Evolutionary conservation across 2,888 invertebrate species (phyloP).

Genomic region (Drosophila subquinaria): DNA sequence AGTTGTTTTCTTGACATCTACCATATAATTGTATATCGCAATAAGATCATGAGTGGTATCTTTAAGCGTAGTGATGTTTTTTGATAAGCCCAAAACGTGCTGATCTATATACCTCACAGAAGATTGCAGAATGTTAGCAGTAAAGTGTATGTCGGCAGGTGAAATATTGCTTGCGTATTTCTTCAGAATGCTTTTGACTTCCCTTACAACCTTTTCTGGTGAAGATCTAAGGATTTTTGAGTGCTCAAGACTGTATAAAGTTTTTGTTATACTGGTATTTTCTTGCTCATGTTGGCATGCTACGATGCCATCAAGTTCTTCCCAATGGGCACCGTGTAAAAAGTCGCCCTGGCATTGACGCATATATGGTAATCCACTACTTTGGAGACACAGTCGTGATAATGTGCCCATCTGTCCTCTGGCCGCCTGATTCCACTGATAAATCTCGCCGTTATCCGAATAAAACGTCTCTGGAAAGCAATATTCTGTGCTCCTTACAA

Average conservation of each 20-base stretch:
- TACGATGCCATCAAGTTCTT: conserved; percentile 76
- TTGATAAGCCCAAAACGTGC: neutral
- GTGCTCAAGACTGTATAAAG: conserved; percentile 70
- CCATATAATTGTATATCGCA: conserved; percentile 86
- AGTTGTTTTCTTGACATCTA: conserved; percentile 84
- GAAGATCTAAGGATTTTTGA: conserved; percentile 49
- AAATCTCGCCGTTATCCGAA: conserved; percentile 30
- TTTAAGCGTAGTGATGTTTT: neutral
- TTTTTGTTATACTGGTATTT: conserved; percentile 54
- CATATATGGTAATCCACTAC: conserved; percentile 87
- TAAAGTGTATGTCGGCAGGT: conserved; percentile 87
- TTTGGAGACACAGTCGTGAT: conserved; percentile 87
- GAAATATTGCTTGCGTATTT: conserved; percentile 83
- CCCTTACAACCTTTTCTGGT: conserved; percentile 63
- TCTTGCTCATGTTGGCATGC: conserved; percentile 46
- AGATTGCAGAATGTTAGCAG: conserved; percentile 83
- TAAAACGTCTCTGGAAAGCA: conserved; percentile 76
- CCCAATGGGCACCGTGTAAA: conserved; percentile 87
- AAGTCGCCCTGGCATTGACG: conserved; percentile 88
- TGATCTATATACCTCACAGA: conserved; percentile 34
- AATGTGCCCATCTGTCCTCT: conserved; percentile 87
- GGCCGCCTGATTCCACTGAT: conserved; percentile 69
- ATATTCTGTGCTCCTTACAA: conserved; percentile 80
- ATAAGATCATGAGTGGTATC: conserved; percentile 67
- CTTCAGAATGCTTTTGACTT: conserved; percentile 67